A percentile compares a stretch with the other conserved stretches of the same genome.
These are phyloP conservation scores for Pachyuromys duprasi DNA, from an alignment of 2,797 vertebrate species.

Conservation along the genomic window DNA sequence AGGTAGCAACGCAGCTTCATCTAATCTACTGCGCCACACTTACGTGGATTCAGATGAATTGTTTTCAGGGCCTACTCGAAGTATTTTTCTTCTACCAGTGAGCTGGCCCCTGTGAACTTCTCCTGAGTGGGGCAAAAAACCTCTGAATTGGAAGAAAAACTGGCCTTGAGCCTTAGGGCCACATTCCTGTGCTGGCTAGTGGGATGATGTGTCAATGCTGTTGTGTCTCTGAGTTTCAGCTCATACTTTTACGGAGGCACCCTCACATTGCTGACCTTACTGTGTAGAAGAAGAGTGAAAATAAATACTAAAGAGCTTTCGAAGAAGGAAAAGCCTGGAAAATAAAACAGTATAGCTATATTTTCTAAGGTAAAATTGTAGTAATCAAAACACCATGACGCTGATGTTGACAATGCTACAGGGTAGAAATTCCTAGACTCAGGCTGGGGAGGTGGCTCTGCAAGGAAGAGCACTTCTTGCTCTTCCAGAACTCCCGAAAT, in stretches of 20 bases:
- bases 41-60: background rate
- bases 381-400: background rate
- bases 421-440: background rate
- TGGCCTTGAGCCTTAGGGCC: background rate
- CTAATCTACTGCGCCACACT: too few species aligned
- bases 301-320: background rate
- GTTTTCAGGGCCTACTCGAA: background rate
- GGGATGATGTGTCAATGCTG: background rate
- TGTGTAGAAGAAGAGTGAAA: background rate
- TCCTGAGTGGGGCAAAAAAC: background rate
- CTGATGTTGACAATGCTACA: background rate
- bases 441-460: background rate
- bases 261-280: background rate
- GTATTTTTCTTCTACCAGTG: background rate
- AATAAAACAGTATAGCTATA: background rate
- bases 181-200: too few species aligned
- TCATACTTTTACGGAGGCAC: background rate
- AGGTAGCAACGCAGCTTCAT: background rate
- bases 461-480: background rate
- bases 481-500: background rate
- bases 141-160: background rate
- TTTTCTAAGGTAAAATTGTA: constrained; percentile 10
- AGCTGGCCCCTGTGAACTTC: background rate
- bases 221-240: background rate
- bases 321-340: constrained; percentile 15